Evolutionary conservation across 2,113 vertebrate species (phyloP), one percentile per base, ranked within the genome.

Genomic region (Peromyscus leucopus): DNA sequence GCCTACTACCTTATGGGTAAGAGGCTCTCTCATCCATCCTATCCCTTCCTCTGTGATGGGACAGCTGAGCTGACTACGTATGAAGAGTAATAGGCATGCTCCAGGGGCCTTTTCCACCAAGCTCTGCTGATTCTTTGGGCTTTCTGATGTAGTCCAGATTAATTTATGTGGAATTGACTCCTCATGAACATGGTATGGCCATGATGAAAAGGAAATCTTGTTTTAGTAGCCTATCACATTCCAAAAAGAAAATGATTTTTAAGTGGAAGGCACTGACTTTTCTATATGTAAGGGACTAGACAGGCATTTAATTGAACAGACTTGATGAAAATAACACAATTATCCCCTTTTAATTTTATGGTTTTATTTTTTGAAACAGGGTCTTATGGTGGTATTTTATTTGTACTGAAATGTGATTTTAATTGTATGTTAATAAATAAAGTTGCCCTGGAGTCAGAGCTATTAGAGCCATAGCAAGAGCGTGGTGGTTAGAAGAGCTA

Each of bases 11-110:
- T 96, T 94, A 57, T 61, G 93, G 42, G 36, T 96, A 93, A 97
- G 94, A 97, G 33, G 4, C 90, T 46, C 65, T 75, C 75, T 39
- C 85, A 97, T 97, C 67, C 95, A 79, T 69, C 51, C 61, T 75
- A 51, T 85, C 98, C 28, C 61, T 82, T 88, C 21, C 1, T 94
- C 83, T 94, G 75, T 48, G n/a, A 57, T 93, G 86, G 57, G 42
- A 78, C 0, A 4, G 11, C 63, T 61, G 87, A 92, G 19, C 13
- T 33, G 71, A 71, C 21, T 2, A 2, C 67, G 48, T 95, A 57
- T 71, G 84, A 95, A 95, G 7, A 48, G 42, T 94, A 76, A 76
- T 72, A 75, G 69, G 24, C 24, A n/a, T 15, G 26, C 26, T 86
- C 51, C 59, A 69, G 67, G 17, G 94, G 22, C 46, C 42, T 96